Evolutionary conservation across 2,888 invertebrate species (phyloP).

Genomic region (Linnaemya tessellans): DNA sequence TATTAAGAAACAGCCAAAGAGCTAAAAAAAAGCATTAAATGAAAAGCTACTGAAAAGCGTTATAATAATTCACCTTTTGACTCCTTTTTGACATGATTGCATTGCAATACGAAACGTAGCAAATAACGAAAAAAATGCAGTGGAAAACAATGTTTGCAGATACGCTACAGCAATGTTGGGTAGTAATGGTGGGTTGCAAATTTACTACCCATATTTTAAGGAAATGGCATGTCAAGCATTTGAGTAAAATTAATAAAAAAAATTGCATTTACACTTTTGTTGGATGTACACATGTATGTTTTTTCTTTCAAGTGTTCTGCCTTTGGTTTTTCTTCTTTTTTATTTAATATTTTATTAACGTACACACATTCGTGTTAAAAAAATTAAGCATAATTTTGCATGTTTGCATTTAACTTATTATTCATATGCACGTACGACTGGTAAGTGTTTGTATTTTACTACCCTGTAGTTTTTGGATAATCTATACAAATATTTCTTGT

Average conservation of each 20-base stretch:
- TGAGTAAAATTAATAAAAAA: constrained; percentile 26
- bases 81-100: constrained; percentile 59
- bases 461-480: not conserved
- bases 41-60: constrained; percentile 61
- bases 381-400: constrained; percentile 6
- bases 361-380: not conserved
- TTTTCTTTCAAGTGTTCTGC: constrained; percentile 59
- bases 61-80: constrained; percentile 64
- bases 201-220: constrained; percentile 66
- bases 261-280: constrained; percentile 48
- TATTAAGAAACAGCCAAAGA: constrained; percentile 36
- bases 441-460: not conserved
- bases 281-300: constrained; percentile 65
- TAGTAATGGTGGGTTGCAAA: constrained; percentile 57
- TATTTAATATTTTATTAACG: constrained; percentile 22
- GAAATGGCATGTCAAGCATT: constrained; percentile 64
- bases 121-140: not conserved
- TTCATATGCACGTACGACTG: not conserved
- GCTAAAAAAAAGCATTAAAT: not conserved
- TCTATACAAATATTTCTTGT: too few species aligned
- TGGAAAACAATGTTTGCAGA: constrained; percentile 11
- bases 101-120: constrained; percentile 32
- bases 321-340: constrained; percentile 38
- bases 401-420: constrained; percentile 11
- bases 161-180: constrained; percentile 30